Evolutionary conservation across 2,113 vertebrate species (phyloP).

Genomic region (Oncorhynchus kisutch): DNA sequence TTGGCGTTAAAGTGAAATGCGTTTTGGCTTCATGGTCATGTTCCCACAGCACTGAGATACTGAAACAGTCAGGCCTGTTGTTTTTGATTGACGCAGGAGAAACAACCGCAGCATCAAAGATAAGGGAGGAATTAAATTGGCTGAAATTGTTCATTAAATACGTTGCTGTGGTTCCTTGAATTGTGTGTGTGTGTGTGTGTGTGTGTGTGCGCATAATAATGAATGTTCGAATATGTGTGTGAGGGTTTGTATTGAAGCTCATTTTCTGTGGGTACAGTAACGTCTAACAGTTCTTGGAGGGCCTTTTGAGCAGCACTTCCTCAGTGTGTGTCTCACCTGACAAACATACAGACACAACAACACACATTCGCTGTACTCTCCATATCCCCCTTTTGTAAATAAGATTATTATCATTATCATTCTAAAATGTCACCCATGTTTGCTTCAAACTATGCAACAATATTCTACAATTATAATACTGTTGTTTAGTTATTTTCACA

Average conservation of each 20-base stretch:
- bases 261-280: background rate
- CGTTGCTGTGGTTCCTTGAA: background rate
- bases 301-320: conserved; percentile 9
- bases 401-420: conserved; percentile 47
- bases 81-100: background rate
- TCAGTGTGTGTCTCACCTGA: conserved; percentile 36
- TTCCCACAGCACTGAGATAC: background rate
- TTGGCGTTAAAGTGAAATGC: background rate
- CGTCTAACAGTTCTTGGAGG: background rate
- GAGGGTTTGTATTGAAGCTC: background rate
- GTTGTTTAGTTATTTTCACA: conserved; percentile 41
- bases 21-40: background rate
- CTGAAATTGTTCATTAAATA: background rate
- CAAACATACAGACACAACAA: background rate
- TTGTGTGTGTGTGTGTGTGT: background rate
- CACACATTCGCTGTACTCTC: background rate
- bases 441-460: conserved; percentile 81
- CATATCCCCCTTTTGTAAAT: conserved; percentile 35
- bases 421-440: conserved; percentile 64
- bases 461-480: conserved; percentile 59
- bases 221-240: background rate
- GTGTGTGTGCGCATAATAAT: too few species aligned
- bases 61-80: background rate
- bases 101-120: background rate
- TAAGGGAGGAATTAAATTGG: background rate